Percentiles rank a stretch among this genome's conserved stretches.
phyloP scores from a whole-genome alignment of 30 jellyfish, hydroid and myxozoan species.

The Aurelia aurita complex sp. Pacific region DNA sequence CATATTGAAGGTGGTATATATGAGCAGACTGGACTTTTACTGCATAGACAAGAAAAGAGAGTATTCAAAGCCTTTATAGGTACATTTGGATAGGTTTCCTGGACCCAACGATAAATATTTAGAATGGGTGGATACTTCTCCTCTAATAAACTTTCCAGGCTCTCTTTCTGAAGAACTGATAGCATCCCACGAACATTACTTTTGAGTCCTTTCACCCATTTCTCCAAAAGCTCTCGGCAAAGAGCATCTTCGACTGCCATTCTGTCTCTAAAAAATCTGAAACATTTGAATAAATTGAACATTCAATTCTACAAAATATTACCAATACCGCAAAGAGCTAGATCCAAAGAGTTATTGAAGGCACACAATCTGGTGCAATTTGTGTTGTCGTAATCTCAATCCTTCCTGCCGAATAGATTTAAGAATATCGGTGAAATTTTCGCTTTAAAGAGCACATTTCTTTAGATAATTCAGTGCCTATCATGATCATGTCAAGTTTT shows the following conservation, averaged over 20 bases:
- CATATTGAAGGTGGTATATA: background rate
- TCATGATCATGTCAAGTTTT: too few relatives aligned
- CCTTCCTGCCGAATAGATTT: too few relatives aligned
- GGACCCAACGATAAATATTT: slow-evolving; percentile 4
- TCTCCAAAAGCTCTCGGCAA: background rate
- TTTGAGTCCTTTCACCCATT: background rate
- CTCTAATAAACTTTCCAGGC: background rate
- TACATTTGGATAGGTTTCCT: background rate
- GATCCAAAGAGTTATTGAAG: too few relatives aligned
- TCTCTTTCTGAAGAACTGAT: background rate
- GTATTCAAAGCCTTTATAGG: background rate
- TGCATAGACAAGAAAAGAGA: slow-evolving; percentile 1
- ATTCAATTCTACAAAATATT: too few relatives aligned
- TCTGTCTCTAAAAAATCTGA: slow-evolving; percentile 3
- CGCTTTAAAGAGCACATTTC: too few relatives aligned
- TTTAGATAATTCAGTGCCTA: too few relatives aligned
- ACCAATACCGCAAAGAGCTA: too few relatives aligned
- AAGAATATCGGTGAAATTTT: too few relatives aligned
- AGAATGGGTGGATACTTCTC: background rate
- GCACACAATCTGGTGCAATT: too few relatives aligned
- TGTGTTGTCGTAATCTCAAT: too few relatives aligned
- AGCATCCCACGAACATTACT: background rate
- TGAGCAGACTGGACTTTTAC: slow-evolving; percentile 26
- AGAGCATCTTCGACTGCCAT: background rate
- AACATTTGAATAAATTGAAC: background rate